Evolutionary conservation across 1,140 invertebrate genomes (phyloP).

Genomic region (Mactra quadrangularis): DNA sequence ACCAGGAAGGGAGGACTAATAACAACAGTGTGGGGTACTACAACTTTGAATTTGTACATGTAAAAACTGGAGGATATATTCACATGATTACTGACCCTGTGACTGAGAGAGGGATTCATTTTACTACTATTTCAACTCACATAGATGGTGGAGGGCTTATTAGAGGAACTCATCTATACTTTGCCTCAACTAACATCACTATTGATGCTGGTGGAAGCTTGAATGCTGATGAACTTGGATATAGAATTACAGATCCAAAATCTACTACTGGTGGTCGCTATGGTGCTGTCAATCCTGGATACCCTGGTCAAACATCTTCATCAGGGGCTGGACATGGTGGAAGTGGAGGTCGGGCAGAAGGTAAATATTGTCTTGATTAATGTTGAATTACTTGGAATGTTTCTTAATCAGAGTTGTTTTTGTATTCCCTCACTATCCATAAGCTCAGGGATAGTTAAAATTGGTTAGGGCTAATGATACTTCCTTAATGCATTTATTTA

Average conservation of each 20-base stretch:
- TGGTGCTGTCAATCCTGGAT: slow-evolving; percentile 74
- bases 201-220: slow-evolving; percentile 73
- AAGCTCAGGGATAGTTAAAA: too few relatives aligned
- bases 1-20: slow-evolving; percentile 67
- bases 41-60: slow-evolving; percentile 72
- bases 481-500: too few relatives aligned
- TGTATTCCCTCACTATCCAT: too few relatives aligned
- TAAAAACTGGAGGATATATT: slow-evolving; percentile 73
- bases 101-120: slow-evolving; percentile 65
- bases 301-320: slow-evolving; percentile 28
- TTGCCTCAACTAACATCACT: slow-evolving; percentile 71
- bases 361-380: slow-evolving; percentile 47
- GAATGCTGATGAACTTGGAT: slow-evolving; percentile 73
- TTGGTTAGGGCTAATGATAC: too few relatives aligned
- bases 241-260: slow-evolving; percentile 67
- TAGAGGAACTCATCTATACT: slow-evolving; percentile 71
- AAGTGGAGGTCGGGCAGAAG: slow-evolving; percentile 71
- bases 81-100: slow-evolving; percentile 78
- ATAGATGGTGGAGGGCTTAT: slow-evolving; percentile 76
- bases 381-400: background rate
- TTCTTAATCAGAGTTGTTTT: too few relatives aligned
- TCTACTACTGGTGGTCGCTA: slow-evolving; percentile 60
- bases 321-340: slow-evolving; percentile 77
- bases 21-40: slow-evolving; percentile 65
- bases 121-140: slow-evolving; percentile 66